Percentiles rank a stretch among this genome's conserved stretches.
Conservation (phyloP, 2,797 vertebrate species). For the Limnodromus scolopaceus region DNA sequence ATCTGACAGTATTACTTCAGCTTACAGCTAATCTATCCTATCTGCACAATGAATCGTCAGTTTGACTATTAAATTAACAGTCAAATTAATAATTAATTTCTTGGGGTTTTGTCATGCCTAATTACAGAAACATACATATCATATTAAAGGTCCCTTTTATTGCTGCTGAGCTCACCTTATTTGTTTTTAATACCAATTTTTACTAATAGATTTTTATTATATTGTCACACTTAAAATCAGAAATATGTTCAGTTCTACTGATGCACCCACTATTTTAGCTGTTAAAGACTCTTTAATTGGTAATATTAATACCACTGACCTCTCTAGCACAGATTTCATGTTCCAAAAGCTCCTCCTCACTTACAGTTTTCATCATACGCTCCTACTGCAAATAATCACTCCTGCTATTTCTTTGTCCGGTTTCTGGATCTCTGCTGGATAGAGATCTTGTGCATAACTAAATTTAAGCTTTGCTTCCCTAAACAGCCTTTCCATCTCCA, state of each 20-base stretch:
- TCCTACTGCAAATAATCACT: not conserved
- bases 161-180: not conserved
- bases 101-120: not conserved
- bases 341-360: not conserved
- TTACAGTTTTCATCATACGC: not conserved
- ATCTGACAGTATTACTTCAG: not conserved
- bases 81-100: not conserved
- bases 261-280: not conserved
- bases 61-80: not conserved
- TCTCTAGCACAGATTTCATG: not conserved
- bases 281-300: not conserved
- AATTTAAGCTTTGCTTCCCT: not conserved
- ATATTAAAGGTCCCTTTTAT: not conserved
- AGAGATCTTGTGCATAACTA: not conserved
- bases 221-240: not conserved
- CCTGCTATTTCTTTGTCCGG: not conserved
- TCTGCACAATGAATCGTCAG: not conserved
- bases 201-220: not conserved
- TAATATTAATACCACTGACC: not conserved
- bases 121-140: not conserved
- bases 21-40: not conserved
- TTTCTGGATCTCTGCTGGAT: not conserved
- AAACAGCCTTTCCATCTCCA: not conserved
- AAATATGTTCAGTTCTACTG: not conserved
- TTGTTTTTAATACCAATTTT: not conserved